phyloP scores from a whole-genome alignment of 2,113 vertebrate genomes.

The Rhea pennata region DNA sequence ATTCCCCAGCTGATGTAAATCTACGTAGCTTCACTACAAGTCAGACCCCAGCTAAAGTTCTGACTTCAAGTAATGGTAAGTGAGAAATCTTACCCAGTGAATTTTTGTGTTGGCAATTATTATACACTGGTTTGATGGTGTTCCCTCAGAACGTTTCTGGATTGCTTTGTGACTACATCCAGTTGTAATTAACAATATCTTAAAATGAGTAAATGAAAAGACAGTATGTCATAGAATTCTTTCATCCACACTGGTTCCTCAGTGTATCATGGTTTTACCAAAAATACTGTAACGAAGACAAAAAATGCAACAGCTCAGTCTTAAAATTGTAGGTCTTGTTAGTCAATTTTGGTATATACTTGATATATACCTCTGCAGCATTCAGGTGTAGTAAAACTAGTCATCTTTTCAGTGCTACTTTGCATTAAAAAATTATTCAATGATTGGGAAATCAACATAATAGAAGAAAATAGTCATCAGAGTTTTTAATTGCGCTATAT shows the following conservation, averaged over 20 bases:
- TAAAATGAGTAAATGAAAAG: background rate
- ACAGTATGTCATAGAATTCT: background rate
- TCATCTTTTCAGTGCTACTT: background rate
- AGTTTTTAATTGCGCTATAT: background rate
- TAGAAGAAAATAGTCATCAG: background rate
- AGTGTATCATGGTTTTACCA: background rate
- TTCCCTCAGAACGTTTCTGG: background rate
- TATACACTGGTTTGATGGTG: background rate
- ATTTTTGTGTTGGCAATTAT: background rate
- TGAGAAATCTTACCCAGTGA: background rate
- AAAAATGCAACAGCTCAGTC: background rate
- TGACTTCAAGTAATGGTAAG: background rate
- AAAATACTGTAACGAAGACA: background rate
- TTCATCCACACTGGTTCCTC: background rate
- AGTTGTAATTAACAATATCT: background rate
- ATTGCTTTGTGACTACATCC: background rate
- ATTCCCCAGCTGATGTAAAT: background rate
- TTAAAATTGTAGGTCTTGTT: background rate
- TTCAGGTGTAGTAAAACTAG: background rate
- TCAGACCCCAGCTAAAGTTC: background rate
- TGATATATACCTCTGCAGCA: background rate
- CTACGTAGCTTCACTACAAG: background rate
- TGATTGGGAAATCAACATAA: background rate
- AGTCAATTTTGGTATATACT: background rate
- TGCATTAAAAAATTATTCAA: background rate